Base-by-base conservation (phyloP, 2,113 vertebrate genomes). In the Chinchilla lanigera region DNA sequence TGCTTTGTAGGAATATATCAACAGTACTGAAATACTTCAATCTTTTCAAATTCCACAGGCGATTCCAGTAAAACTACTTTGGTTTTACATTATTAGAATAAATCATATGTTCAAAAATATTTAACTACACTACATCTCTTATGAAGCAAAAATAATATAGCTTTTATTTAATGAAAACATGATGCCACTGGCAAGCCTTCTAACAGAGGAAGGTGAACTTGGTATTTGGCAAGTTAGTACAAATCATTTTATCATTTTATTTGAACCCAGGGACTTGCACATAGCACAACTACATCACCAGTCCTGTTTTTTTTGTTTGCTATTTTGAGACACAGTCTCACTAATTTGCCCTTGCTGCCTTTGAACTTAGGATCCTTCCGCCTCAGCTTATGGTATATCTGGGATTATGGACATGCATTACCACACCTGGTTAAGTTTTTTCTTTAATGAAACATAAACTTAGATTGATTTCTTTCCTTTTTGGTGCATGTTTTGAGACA, bases 381-480 rank as follows among this genome's bases (percentile, higher is more conserved):
- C 20, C 69, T 73, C 69, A 41, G 69, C 9, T 41, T 73, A 19
- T n/a, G n/a, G 24, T 1, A 19, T 38, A 24, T 3, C 20, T 73
- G 69, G 20, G n/a, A 24, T 41, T 73, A 73, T 19, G 20, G n/a
- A 73, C 69, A 73, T 24, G 9, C 19, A 73, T n/a, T 73, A 41
- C 69, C n/a, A 73, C 69, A 73, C 8, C 69, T 73, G 69, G 69
- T 3, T 73, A 73, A 73, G 9, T 0, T 17, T 28, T 58, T 67
- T 86, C 38, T 41, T 26, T 61, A 88, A 81, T 58, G 22, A 97
- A 88, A 52, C 58, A 9, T n/a, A 91, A 93, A 85, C 67, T 80
- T 52, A 38, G 19, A 65, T 80, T 80, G 9, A 56, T 90, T 71
- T 71, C 26, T 87, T 93, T 80, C 78, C 61, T 77, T 92, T 91